Evolutionary conservation across 2,797 vertebrate species (phyloP), one percentile per base, ranked within the genome.

Genomic region (Naso thynnoides): DNA sequence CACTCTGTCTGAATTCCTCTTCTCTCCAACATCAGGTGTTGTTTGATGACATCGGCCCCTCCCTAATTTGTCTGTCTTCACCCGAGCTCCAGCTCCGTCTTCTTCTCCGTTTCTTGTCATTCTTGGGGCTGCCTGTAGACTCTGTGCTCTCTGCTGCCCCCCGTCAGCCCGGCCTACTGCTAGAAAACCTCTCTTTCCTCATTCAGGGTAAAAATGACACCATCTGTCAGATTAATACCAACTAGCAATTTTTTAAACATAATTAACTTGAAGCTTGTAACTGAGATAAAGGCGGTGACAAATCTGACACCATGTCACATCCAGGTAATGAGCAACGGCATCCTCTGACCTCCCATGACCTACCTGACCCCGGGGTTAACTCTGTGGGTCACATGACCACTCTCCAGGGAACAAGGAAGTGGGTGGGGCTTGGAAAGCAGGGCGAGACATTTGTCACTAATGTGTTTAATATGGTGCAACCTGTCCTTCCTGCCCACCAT

Each of bases 1-100:
- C 5, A 4, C 14, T 60, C 63, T 66, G 53, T 61, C 59, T 67
- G 39, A 76, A 49, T 31, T 52, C 7, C 6, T 5, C 21, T 0
- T 65, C 27, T 41, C 42, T 77, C 1, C 18, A 13, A 62, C 24
- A 73, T 11, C 80, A 98, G 97, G 97, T 99, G 47, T 76, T 99
- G 70, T 99, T 97, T 89, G 98, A 99, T 82, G 98, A 99, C 74
- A 94, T 99, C 0, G 96, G 96, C 0, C 90, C 93, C 0, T 99
- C 97, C 59, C 87, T 99, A 62, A 96, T 99, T 79, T 92, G 76
- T 39, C 90, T 99, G 41, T 91, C 90, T 36, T 93, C 91, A 50
- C 90, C 88, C 2, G 92, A 91, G 24, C 95, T 97, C 44, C 95
- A 91, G 6, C 86, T 88, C 54, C 92, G 87, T 71, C 88, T 99